phyloP scores from a whole-genome alignment of 2,888 invertebrate species.

The Mesoligia furuncula region DNA sequence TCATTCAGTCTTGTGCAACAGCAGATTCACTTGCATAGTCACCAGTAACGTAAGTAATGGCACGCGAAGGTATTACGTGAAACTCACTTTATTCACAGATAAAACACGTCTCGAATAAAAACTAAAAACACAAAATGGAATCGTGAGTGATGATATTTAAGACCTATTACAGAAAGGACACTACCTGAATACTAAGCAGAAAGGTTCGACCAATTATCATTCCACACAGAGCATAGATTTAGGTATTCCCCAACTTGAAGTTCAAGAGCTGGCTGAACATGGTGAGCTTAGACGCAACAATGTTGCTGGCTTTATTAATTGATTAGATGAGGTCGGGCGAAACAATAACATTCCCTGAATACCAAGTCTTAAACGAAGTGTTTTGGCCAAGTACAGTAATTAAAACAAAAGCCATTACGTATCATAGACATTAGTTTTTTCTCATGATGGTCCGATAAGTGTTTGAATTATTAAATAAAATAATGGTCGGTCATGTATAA shows the following conservation, averaged over 20 bases:
- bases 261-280: constrained; percentile 48
- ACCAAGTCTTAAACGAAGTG: constrained; percentile 46
- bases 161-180: constrained; percentile 50
- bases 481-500: constrained; percentile 84
- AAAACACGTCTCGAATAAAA: constrained; percentile 46
- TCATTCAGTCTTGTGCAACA: constrained; percentile 68
- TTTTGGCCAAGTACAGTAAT: constrained; percentile 55
- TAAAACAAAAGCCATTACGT: constrained; percentile 54
- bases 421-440: constrained; percentile 55
- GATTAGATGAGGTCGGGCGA: constrained; percentile 6
- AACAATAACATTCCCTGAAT: constrained; percentile 49
- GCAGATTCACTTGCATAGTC: constrained; percentile 55
- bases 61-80: constrained; percentile 48
- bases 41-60: constrained; percentile 40
- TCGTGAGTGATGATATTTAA: constrained; percentile 55
- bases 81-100: constrained; percentile 38
- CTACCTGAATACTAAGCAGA: constrained; percentile 47
- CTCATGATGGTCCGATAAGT: constrained; percentile 77
- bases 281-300: not conserved
- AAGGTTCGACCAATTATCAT: constrained; percentile 50
- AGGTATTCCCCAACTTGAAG: constrained; percentile 57
- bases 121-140: constrained; percentile 44
- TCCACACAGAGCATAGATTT: constrained; percentile 33
- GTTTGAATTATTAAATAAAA: constrained; percentile 81
- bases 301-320: constrained; percentile 15